These are phyloP conservation scores for Andrena fulva DNA, from an alignment of 2,888 invertebrate genomes.

Conservation along the genomic window DNA sequence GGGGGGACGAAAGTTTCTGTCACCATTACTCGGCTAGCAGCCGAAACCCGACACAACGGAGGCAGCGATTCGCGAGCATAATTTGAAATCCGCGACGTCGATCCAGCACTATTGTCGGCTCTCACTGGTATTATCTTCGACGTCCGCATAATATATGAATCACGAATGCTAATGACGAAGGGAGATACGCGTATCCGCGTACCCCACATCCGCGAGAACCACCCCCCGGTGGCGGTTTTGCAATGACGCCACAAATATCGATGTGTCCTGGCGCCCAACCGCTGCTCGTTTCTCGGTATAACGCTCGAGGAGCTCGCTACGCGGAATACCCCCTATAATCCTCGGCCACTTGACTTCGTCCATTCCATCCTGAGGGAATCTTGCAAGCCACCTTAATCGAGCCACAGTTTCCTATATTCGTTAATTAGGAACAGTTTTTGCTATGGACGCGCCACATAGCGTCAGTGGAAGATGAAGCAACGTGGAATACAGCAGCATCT, in stretches of 20 bases:
- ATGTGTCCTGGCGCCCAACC: constrained; percentile 26
- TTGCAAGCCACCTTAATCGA: neutral
- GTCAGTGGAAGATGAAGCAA: neutral
- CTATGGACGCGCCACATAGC: neutral
- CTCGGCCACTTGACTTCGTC: constrained; percentile 27
- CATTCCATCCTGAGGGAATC: constrained; percentile 1
- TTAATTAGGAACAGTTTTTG: neutral
- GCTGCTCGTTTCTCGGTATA: neutral
- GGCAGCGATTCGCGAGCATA: constrained; percentile 28
- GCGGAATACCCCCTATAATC: constrained; percentile 39
- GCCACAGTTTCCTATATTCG: neutral
- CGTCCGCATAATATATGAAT: constrained; percentile 67
- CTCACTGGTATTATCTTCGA: constrained; percentile 45
- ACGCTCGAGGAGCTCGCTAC: constrained; percentile 11
- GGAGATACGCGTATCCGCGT: constrained; percentile 31
- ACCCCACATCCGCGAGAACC: constrained; percentile 35
- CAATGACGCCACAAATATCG: constrained; percentile 28
- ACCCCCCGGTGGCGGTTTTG: constrained; percentile 41
- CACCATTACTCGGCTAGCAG: constrained; percentile 29
- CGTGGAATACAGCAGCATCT: too few species aligned
- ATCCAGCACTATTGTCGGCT: constrained; percentile 47
- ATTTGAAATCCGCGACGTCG: constrained; percentile 36
- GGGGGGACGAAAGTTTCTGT: constrained; percentile 32
- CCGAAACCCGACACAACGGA: neutral
- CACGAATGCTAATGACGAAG: constrained; percentile 57